A percentile compares a stretch with the other conserved stretches of the same genome.
Conservation (phyloP, 2,888 invertebrate genomes). For the Rhorus exstirpatorius region DNA sequence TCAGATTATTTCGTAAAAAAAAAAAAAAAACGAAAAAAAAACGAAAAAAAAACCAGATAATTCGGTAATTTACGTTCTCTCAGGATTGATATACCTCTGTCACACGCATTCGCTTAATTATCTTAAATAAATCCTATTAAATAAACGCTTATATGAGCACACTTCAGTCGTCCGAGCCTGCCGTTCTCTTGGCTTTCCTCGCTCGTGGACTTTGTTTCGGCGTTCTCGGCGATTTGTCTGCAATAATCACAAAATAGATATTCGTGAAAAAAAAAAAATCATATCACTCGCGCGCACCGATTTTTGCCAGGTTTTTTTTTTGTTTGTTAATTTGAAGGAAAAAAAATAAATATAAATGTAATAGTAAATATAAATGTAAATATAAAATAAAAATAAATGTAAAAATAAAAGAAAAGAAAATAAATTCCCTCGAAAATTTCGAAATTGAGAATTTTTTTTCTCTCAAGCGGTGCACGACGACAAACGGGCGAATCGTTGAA, state of each 20-base stretch:
- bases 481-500: conserved; percentile 4
- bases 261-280: conserved; percentile 20
- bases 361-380: no score
- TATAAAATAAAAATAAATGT: no score
- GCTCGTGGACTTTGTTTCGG: conserved; percentile 91
- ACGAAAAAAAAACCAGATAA: no score
- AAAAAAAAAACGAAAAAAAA: no score
- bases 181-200: conserved; percentile 92
- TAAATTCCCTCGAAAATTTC: not conserved
- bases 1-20: conserved; percentile 63
- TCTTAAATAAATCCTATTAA: conserved; percentile 71
- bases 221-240: conserved; percentile 91
- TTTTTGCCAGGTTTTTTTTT: no score
- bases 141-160: conserved; percentile 73
- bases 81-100: conserved; percentile 54
- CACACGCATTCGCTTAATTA: conserved; percentile 70
- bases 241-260: conserved; percentile 79
- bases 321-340: no score
- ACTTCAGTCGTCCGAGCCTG: conserved; percentile 89
- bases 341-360: no score
- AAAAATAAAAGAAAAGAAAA: not conserved
- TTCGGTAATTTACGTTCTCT: conserved; percentile 63
- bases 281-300: no score
- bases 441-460: conserved; percentile 21
- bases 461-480: no score